These are phyloP conservation scores for Hipparchia semele DNA, from an alignment of 2,888 invertebrate species.

Conservation along the genomic window DNA sequence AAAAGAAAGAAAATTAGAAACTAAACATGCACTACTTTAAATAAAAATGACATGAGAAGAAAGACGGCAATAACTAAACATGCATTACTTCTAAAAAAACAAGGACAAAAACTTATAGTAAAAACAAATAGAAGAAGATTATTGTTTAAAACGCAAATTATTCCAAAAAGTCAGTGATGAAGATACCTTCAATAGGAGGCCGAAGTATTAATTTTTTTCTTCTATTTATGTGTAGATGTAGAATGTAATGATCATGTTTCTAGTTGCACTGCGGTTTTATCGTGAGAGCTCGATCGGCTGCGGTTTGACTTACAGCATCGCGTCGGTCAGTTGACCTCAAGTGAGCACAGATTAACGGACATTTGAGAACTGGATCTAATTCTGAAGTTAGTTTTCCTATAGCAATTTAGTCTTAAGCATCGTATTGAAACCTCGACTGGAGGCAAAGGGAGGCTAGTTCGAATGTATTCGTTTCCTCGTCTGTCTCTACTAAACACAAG, in stretches of 20 bases:
- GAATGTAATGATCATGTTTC: constrained; percentile 15
- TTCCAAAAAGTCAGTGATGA: too few species aligned
- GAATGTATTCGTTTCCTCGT: constrained; percentile 1
- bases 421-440: not conserved
- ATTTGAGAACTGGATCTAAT: constrained; percentile 16
- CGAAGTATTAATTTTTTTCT: too few species aligned
- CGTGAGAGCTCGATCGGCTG: constrained; percentile 40
- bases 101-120: too few species aligned
- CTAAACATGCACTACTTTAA: too few species aligned
- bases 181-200: too few species aligned
- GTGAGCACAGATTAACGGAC: constrained; percentile 31
- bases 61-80: too few species aligned
- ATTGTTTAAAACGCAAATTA: too few species aligned
- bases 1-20: too few species aligned
- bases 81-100: too few species aligned
- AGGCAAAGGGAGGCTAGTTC: not conserved
- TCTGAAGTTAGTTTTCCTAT: constrained; percentile 7
- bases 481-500: not conserved
- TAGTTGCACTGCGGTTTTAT: constrained; percentile 39
- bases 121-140: too few species aligned
- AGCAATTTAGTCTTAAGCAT: not conserved
- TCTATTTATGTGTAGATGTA: too few species aligned
- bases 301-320: constrained; percentile 36
- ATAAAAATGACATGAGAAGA: too few species aligned
- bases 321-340: constrained; percentile 37